Evolutionary conservation across 2,797 vertebrate species (phyloP), one percentile per base, ranked within the genome.

Genomic region (Hoplostethus atlanticus): DNA sequence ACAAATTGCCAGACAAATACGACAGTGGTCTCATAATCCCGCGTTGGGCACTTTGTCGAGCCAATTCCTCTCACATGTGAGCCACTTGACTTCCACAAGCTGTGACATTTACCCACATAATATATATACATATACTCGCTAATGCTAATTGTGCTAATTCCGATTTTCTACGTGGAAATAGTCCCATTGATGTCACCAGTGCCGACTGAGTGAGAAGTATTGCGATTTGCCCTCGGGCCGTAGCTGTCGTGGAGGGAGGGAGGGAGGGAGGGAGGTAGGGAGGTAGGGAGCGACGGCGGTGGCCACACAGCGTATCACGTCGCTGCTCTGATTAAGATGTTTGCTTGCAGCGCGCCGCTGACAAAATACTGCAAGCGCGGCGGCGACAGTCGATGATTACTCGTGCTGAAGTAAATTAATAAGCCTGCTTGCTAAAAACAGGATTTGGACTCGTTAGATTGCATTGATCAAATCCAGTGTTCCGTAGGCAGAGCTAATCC

Each of bases 311-410:
- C 59, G 64, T 46, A 36, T 42, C 4, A 1, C 64, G 58, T 61
- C 50, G 52, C 36, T 83, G 12, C 50, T n/a, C 46, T 73, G 64
- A 83, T 79, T 73, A 72, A 80, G 76, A 78, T 63, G 54, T 75
- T 75, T 64, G 63, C 59, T 64, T 64, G 47, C 38, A 72, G 54
- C 58, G 25, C 59, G 62, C 9, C 11, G 56, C 44, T 42, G 40
- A 64, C 61, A 77, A 62, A 55, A 47, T 34, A 50, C 52, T 53
- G 44, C 38, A 8, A 76, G 60, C 63, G 10, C 51, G 15, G 69
- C 64, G 47, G 46, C n/a, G 54, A 73, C 67, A 62, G 80, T 77
- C 56, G 44, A 51, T 59, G 64, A 73, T 80, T 64, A 58, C 60
- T 66, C 68, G 17, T 5, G 5, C 63, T 72, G 21, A 67, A 73